Evolutionary conservation across 2,888 invertebrate species (phyloP), one percentile per base, ranked within the genome.

Genomic region (Smittia sp.): DNA sequence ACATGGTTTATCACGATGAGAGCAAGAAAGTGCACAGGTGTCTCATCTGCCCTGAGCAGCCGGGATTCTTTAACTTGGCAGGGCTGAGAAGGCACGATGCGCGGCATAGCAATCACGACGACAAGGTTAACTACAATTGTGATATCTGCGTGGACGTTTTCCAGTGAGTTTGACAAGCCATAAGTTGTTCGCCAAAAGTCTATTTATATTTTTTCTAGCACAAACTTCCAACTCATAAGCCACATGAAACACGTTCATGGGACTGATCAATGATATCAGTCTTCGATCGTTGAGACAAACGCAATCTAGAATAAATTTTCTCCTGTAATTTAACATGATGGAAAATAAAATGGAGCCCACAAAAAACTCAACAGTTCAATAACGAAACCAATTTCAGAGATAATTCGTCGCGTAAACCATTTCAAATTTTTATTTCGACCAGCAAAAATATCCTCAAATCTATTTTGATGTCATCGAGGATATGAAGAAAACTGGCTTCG

Each of bases 211-310:
- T 52, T 18, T 52, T 52, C 15, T 52, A 52, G 52, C 20, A 58
- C 58, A 2, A 58, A 11, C 22, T 58, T 22, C 22, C 58, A 58
- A 11, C 58, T 58, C 3, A n/a, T 20, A 18, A 58, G 11, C 11
- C 58, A 58, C 22, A 58, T 58, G 58, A 18, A 58, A 11, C 18
- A 58, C 18, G 20, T 58, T n/a, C 58, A 58, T 18, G 58, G 58
- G n/a, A 39, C 11, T 9, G 18, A 46, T 46, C 52, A 46, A 46
- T 46, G 18, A 46, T 3, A 46, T 46, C 32, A 32, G n/a, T n/a
- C n/a, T n/a, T n/a, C 9, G 32, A 32, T 32, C 32, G 32, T n/a
- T n/a, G n/a, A n/a, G n/a, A 32, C 32, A 32, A 32, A 32, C 9
- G 32, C 3, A 32, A 32, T 32, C 9, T 32, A 32, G 9, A 32